phyloP scores from a whole-genome alignment of 2,888 invertebrate genomes.

The Drosophila neutralis region DNA sequence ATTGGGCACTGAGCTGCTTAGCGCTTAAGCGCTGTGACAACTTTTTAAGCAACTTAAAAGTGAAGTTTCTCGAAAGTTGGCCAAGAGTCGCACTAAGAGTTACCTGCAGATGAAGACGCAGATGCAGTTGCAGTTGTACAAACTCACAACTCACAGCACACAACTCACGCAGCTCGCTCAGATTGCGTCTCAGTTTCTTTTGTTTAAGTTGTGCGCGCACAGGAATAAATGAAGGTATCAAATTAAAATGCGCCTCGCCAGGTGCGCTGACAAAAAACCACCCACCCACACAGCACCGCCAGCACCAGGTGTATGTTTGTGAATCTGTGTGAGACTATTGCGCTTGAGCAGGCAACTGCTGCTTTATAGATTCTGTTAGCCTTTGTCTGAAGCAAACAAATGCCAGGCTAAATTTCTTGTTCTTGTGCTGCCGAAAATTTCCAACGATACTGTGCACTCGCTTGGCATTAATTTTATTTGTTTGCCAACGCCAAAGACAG shows the following conservation, averaged over 20 bases:
- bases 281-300: conserved; percentile 3
- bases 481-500: conserved; percentile 48
- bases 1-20: conserved; percentile 69
- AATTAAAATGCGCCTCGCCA: conserved; percentile 72
- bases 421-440: conserved; percentile 29
- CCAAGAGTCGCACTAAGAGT: conserved; percentile 42
- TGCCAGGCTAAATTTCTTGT: conserved; percentile 32
- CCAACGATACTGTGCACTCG: conserved; percentile 45
- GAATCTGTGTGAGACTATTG: conserved; percentile 52
- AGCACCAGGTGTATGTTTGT: conserved; percentile 2
- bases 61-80: conserved; percentile 61
- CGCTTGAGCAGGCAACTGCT: conserved; percentile 64
- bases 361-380: conserved; percentile 54
- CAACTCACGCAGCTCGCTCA: conserved; percentile 24
- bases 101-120: conserved; percentile 49
- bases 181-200: conserved; percentile 64
- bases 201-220: conserved; percentile 71
- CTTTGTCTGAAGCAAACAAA: conserved; percentile 64
- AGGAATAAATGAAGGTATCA: conserved; percentile 74
- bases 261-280: conserved; percentile 46
- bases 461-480: conserved; percentile 63
- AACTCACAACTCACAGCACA: conserved; percentile 34
- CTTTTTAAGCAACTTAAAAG: conserved; percentile 78
- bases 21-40: conserved; percentile 78
- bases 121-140: conserved; percentile 19